Evolutionary conservation across 2,888 invertebrate species (phyloP).

Genomic region (Athetis lepigone): DNA sequence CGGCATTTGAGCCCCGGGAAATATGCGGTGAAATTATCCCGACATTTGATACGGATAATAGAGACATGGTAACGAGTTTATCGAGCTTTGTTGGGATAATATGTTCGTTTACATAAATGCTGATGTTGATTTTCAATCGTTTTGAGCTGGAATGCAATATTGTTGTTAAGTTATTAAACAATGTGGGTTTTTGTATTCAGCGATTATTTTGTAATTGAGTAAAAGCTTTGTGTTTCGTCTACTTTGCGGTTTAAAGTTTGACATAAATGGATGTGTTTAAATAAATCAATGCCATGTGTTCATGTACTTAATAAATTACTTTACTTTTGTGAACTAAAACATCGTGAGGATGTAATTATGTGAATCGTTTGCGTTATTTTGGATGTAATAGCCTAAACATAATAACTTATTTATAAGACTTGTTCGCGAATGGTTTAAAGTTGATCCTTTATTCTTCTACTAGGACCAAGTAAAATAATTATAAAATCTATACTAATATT

Average conservation of each 20-base stretch:
- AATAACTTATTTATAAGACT: too few relatives aligned
- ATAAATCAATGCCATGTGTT: conserved; percentile 6
- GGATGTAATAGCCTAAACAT: too few relatives aligned
- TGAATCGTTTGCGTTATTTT: background rate
- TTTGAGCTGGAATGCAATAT: conserved; percentile 15
- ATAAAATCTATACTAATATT: too few relatives aligned
- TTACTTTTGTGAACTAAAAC: background rate
- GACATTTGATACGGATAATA: conserved; percentile 42
- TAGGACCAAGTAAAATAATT: too few relatives aligned
- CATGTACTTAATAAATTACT: conserved; percentile 10
- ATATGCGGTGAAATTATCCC: conserved; percentile 50
- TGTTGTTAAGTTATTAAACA: conserved; percentile 24
- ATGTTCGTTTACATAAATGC: conserved; percentile 34
- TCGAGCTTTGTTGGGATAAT: conserved; percentile 34
- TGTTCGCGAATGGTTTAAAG: too few relatives aligned
- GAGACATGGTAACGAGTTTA: conserved; percentile 46
- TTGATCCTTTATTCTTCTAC: too few relatives aligned
- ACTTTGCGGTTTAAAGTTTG: conserved; percentile 5
- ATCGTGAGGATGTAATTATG: background rate
- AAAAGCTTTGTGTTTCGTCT: conserved; percentile 10
- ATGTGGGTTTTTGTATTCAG: conserved; percentile 4
- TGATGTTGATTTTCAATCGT: conserved; percentile 42
- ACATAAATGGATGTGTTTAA: conserved; percentile 16
- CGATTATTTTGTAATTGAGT: conserved; percentile 28
- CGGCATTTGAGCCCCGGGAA: conserved; percentile 46